Percentiles rank a stretch among this genome's conserved stretches.
Conservation (phyloP, 2,888 invertebrate genomes). For the Sicus ferrugineus region DNA sequence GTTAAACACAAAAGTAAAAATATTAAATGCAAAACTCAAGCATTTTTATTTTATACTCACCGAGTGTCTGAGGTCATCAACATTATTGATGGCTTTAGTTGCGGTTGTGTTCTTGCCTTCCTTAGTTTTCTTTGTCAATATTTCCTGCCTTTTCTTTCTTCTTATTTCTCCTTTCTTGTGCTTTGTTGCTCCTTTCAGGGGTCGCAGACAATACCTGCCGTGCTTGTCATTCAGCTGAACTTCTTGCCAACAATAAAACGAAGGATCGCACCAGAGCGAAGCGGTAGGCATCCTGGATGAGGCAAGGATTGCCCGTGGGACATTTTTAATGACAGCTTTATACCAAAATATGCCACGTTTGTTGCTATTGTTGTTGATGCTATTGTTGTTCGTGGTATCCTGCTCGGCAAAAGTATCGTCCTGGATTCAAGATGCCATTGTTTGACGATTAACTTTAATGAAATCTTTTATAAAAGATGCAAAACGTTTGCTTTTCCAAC, state of each 20-base stretch:
- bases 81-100: too few relatives aligned
- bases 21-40: too few relatives aligned
- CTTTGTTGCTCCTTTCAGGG: background rate
- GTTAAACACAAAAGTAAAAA: too few relatives aligned
- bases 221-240: background rate
- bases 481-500: too few relatives aligned
- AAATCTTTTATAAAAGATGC: too few relatives aligned
- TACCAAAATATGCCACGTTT: background rate
- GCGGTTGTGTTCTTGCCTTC: too few relatives aligned
- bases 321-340: conserved; percentile 6
- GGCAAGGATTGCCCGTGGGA: background rate
- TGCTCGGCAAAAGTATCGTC: background rate
- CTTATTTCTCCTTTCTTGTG: background rate
- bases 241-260: background rate
- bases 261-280: too few relatives aligned
- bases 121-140: too few relatives aligned
- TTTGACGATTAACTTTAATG: too few relatives aligned
- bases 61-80: too few relatives aligned
- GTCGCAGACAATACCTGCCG: background rate
- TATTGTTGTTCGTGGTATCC: background rate
- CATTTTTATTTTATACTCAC: too few relatives aligned
- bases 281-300: background rate
- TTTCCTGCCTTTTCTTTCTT: too few relatives aligned
- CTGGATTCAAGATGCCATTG: background rate
- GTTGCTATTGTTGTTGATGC: background rate